A percentile compares a stretch with the other conserved stretches of the same genome.
These are phyloP conservation scores for Meloidogyne floridensis DNA, from an alignment of 1,140 invertebrate genomes.

Conservation along the genomic window DNA sequence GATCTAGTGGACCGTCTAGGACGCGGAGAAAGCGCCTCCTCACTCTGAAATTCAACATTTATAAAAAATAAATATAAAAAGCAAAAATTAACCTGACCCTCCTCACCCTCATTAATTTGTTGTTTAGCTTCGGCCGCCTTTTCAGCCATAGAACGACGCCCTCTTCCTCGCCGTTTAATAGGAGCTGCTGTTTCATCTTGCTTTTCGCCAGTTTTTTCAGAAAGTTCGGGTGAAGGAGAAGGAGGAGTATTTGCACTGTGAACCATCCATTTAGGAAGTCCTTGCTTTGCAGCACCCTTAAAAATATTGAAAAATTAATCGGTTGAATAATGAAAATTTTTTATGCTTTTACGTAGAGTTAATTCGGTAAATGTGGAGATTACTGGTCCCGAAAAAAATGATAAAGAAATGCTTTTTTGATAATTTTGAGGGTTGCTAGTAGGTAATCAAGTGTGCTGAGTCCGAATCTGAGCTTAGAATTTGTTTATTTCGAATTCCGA, in stretches of 20 bases:
- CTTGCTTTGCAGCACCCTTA: neutral
- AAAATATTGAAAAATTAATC: neutral
- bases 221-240: constrained; percentile 22
- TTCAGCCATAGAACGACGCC: constrained; percentile 24
- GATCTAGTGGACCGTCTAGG: constrained; percentile 31
- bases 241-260: constrained; percentile 27
- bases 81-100: neutral
- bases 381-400: no score
- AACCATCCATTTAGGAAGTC: constrained; percentile 32
- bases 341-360: no score
- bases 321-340: no score
- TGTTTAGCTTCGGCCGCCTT: neutral
- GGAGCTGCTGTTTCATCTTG: neutral
- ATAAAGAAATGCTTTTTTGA: no score
- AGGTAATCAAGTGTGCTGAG: no score
- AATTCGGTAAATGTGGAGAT: no score
- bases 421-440: no score
- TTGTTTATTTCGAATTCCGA: no score
- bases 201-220: constrained; percentile 2
- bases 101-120: constrained; percentile 10
- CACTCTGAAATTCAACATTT: neutral
- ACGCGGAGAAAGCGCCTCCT: constrained; percentile 23
- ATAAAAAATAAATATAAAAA: neutral
- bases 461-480: no score
- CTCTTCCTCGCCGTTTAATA: constrained; percentile 14